Base-by-base conservation (phyloP, 2,888 invertebrate genomes). In the Mesorhabditis sp. region DNA sequence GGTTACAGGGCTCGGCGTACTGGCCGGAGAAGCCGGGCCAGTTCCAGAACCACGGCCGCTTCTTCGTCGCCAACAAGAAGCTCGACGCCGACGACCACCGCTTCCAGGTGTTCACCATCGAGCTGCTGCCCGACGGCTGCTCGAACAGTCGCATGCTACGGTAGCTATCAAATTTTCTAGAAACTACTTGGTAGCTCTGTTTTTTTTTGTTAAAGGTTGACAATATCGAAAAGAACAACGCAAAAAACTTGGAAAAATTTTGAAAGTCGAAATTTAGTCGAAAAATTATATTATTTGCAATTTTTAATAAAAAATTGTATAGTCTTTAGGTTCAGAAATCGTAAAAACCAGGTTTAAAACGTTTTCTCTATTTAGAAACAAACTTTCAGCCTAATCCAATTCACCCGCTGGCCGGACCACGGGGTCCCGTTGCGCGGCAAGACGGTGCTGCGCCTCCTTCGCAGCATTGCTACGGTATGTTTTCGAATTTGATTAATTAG, bases 51-150 rank as follows among this genome's bases (percentile, higher is more conserved):
- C 15, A 62, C 63, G 63, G 63, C 28, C 7, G 15, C 6, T 7
- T 62, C 6, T 15, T n/a, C 63, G 63, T 62, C 13, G 41, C 7
- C 13, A 62, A 62, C 63, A 62, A 62, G 15, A 62, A 62, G 63
- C 6, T 15, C 13, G 63, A 62, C 6, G 13, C 6, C 28, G 13
- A n/a, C n/a, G 63, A 62, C 15, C 50, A 13, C 50, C n/a, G 41
- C n/a, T 62, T 62, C 63, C 6, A 10, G 13, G n/a, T 7, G 63
- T 28, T n/a, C 63, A 62, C 63, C 13, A 7, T 62, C 13, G 63
- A 62, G 41, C 6, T 62, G 63, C 63, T 62, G 13, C 63, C 63
- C n/a, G 63, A 62, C 7, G 63, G 63, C 6, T 62, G 63, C 63
- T n/a, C 13, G 13, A 28, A 62, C 41, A 62, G 63, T 15, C 13